These are phyloP conservation scores for Aethes cnicana DNA, from an alignment of 2,888 invertebrate genomes.

Conservation along the genomic window DNA sequence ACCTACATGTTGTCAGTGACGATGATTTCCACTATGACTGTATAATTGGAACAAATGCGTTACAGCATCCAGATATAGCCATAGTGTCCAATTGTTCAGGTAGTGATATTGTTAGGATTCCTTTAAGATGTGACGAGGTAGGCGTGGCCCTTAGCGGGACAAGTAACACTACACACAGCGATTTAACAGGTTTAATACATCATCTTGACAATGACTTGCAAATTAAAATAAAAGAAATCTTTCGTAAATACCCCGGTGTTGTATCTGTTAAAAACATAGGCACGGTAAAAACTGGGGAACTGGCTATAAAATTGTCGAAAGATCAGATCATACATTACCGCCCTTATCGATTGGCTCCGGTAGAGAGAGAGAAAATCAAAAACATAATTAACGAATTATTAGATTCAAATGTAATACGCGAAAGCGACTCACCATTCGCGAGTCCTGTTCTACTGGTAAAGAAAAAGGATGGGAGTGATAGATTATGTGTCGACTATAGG, in stretches of 20 bases:
- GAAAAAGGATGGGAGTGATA: background rate
- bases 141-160: background rate
- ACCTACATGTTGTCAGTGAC: slow-evolving; percentile 18
- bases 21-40: slow-evolving; percentile 12
- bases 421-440: background rate
- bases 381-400: background rate
- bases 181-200: background rate
- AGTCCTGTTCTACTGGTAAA: background rate
- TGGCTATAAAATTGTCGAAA: slow-evolving; percentile 23
- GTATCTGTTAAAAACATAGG: slow-evolving; percentile 13
- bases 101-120: slow-evolving; percentile 13
- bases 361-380: background rate
- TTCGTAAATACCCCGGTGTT: slow-evolving; percentile 26
- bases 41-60: slow-evolving; percentile 27
- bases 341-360: background rate
- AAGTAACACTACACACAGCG: background rate
- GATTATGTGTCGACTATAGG: background rate
- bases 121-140: background rate
- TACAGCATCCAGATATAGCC: slow-evolving; percentile 27
- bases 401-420: background rate
- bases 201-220: slow-evolving; percentile 25
- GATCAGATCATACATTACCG: background rate
- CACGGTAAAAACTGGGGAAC: slow-evolving; percentile 31
- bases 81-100: slow-evolving; percentile 29
- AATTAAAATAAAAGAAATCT: slow-evolving; percentile 21